These are phyloP conservation scores for Hemaris fuciformis DNA, from an alignment of 2,888 invertebrate genomes.

Conservation along the genomic window DNA sequence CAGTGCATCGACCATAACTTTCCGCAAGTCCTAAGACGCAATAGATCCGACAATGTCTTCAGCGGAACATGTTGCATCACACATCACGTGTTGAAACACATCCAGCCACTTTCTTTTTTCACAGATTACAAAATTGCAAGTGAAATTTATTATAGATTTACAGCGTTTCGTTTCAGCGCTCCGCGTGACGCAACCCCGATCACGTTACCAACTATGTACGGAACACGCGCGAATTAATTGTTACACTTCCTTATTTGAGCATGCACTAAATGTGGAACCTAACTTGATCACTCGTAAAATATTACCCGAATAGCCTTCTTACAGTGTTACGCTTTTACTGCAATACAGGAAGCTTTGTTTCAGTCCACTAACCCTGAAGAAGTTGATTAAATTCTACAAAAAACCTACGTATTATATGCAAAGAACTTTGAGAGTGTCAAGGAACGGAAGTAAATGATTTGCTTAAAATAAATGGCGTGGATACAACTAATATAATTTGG, in stretches of 20 bases:
- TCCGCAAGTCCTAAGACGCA: no score
- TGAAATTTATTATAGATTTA: conserved; percentile 13
- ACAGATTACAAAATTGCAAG: conserved; percentile 10
- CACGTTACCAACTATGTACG: not conserved
- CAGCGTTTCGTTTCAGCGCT: conserved; percentile 12
- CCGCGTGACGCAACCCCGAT: not conserved
- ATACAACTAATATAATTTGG: no score
- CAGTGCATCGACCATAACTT: no score
- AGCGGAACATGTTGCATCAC: not conserved
- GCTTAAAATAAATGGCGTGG: no score
- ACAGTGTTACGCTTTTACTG: not conserved
- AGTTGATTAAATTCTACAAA: no score
- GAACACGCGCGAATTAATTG: not conserved
- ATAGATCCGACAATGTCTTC: not conserved
- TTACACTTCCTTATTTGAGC: not conserved
- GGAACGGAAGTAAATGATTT: no score
- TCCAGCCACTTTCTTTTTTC: not conserved
- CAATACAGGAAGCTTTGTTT: not conserved
- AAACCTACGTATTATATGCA: no score
- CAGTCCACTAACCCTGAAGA: no score
- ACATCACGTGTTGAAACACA: not conserved
- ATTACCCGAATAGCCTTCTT: not conserved
- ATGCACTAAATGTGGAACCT: not conserved
- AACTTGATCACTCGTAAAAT: not conserved
- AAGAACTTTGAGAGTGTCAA: no score